These are phyloP conservation scores for Tretioscincus oriximinensis DNA, from an alignment of 2,113 vertebrate genomes.

Conservation along the genomic window DNA sequence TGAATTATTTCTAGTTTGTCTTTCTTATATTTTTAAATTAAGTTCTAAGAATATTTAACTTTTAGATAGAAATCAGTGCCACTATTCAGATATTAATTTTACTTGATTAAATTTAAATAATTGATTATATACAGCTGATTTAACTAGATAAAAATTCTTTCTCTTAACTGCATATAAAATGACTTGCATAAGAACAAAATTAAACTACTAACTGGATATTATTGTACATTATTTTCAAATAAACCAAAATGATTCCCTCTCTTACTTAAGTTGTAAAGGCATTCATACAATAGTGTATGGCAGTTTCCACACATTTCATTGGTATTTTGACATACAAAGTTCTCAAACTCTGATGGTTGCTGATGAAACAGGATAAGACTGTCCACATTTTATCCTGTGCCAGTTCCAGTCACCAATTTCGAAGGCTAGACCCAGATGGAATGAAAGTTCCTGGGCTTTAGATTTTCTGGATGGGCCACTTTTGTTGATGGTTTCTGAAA, in stretches of 20 bases:
- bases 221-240: conserved; percentile 37
- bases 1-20: rapidly evolving
- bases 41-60: not conserved
- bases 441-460: too few species aligned
- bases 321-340: too few species aligned
- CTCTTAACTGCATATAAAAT: conserved; percentile 49
- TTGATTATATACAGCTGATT: too few species aligned
- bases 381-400: too few species aligned
- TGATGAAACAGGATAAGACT: too few species aligned
- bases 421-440: too few species aligned
- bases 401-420: too few species aligned
- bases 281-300: not conserved
- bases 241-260: conserved; percentile 21
- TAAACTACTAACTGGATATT: conserved; percentile 47
- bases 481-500: too few species aligned
- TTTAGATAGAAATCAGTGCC: not conserved
- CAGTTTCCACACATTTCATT: too few species aligned
- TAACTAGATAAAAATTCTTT: conserved; percentile 42
- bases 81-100: conserved; percentile 34
- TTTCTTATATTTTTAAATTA: not conserved
- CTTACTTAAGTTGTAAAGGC: too few species aligned
- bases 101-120: conserved; percentile 54
- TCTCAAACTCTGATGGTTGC: too few species aligned
- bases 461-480: too few species aligned
- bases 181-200: conserved; percentile 44